Base-by-base conservation (phyloP, 2,797 vertebrate genomes). In the Spheniscus humboldti region DNA sequence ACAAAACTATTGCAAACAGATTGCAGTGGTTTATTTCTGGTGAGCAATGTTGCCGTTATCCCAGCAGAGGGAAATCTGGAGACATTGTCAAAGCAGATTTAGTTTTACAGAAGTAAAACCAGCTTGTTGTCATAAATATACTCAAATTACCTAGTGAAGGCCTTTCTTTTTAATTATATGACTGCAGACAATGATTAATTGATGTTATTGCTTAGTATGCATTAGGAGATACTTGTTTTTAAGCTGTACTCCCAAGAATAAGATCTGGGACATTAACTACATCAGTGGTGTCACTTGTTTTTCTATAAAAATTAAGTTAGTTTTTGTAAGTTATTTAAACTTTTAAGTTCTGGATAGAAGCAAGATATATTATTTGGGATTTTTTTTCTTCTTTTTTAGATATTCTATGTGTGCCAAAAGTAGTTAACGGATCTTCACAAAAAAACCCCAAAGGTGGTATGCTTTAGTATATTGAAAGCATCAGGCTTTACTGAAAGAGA, bases 61-160 rank as follows among this genome's bases (percentile, higher is more conserved):
- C 88, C 94, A 95, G 88, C 66, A 97, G 97, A 95, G 88, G 94
- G 91, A 94, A 92, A 78, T 91, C 86, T 95, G 72, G 83, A 96
- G 79, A 73, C 88, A 52, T 33, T 81, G 53, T 82, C 43, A 76
- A 76, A 71, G 47, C 30, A 79, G 27, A 17, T 35, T 30, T 57
- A 77, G 25, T 74, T 95, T 88, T 69, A 78, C 35, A 64, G 41
- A 73, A 25, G 11, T 67, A 85, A 45, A 74, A 37, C 4, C 22
- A 43, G 13, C 22, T 81, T 48, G 19, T 53, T 84, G 56, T 35
- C 28, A n/a, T 57, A 57, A 75, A 62, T 56, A 35, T 10, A 28
- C 4, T 30, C 24, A 37, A 92, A 55, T 79, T 67, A 75, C 10
- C 19, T 33, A 90, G 22, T 71, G 18, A 79, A 80, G 31, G 27